A percentile compares a stretch with the other conserved stretches of the same genome.
Conservation (phyloP, 2,797 vertebrate genomes). For the Tiaroga cobitis region DNA sequence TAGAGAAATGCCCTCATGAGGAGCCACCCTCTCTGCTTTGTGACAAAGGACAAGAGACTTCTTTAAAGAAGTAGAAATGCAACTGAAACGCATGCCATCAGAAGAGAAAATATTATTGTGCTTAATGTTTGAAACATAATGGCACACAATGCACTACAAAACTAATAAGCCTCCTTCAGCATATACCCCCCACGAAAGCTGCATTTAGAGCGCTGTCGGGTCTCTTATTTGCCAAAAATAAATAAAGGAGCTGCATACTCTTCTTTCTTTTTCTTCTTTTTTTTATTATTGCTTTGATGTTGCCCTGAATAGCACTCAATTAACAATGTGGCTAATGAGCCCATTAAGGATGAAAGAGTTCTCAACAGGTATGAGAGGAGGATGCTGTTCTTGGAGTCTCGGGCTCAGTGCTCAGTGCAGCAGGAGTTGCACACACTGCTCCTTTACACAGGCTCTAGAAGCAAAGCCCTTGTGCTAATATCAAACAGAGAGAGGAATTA, state of each 20-base stretch:
- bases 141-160: conserved; percentile 51
- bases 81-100: conserved; percentile 52
- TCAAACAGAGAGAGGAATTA: conserved; percentile 73
- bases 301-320: conserved; percentile 82
- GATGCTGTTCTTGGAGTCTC: conserved; percentile 77
- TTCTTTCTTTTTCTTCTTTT: conserved; percentile 74
- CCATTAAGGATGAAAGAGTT: conserved; percentile 85
- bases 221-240: conserved; percentile 71
- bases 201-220: conserved; percentile 67
- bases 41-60: conserved; percentile 50
- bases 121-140: conserved; percentile 54
- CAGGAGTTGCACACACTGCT: conserved; percentile 74
- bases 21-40: conserved; percentile 38
- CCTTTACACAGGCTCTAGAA: conserved; percentile 74
- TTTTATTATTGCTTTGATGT: conserved; percentile 75
- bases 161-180: conserved; percentile 62
- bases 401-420: conserved; percentile 75
- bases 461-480: conserved; percentile 73
- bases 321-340: conserved; percentile 85
- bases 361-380: conserved; percentile 85
- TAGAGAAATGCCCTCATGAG: conserved; percentile 30
- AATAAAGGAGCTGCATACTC: conserved; percentile 57
- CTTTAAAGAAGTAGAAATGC: conserved; percentile 52
- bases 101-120: conserved; percentile 55
- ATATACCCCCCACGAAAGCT: conserved; percentile 65